Conservation (phyloP, 1,140 invertebrate genomes). For the Thrips palmi region DNA sequence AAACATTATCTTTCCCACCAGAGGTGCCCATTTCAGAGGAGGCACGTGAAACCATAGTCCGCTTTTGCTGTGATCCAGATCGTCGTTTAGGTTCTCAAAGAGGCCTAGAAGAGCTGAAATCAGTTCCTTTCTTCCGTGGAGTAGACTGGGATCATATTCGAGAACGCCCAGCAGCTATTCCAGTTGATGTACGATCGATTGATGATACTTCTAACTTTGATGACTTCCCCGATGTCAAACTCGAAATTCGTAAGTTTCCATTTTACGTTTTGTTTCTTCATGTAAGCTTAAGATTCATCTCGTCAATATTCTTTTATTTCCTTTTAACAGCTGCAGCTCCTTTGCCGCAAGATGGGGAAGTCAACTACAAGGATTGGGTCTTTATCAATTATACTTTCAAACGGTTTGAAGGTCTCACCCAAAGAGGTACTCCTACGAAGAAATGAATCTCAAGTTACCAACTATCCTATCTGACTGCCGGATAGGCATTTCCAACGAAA, state of each 20-base stretch:
- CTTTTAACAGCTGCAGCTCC: constrained; percentile 56
- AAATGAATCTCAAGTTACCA: too few relatives aligned
- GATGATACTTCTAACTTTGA: constrained; percentile 99
- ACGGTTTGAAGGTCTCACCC: constrained; percentile 90
- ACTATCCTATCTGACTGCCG: too few relatives aligned
- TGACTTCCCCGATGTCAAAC: constrained; percentile 97
- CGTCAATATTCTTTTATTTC: constrained; percentile 9
- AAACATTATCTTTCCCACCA: constrained; percentile 93
- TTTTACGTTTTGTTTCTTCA: constrained; percentile 1
- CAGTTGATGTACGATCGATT: constrained; percentile 82
- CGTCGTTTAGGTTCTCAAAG: constrained; percentile 71
- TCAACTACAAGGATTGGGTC: constrained; percentile 92
- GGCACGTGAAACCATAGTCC: constrained; percentile 65
- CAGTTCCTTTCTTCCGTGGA: constrained; percentile 70
- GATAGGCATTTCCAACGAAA: too few relatives aligned
- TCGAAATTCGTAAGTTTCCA: constrained; percentile 82
- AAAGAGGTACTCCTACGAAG: constrained; percentile 59
- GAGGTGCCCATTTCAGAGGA: constrained; percentile 97
- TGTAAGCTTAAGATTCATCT: neutral
- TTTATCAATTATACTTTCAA: constrained; percentile 99
- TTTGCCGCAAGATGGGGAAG: constrained; percentile 61
- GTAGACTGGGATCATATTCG: constrained; percentile 94
- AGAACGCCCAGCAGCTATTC: constrained; percentile 92
- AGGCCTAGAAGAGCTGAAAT: constrained; percentile 74
- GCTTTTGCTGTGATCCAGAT: constrained; percentile 91